Evolutionary conservation across 2,113 vertebrate species (phyloP).

Genomic region (Hystrix brachyura): DNA sequence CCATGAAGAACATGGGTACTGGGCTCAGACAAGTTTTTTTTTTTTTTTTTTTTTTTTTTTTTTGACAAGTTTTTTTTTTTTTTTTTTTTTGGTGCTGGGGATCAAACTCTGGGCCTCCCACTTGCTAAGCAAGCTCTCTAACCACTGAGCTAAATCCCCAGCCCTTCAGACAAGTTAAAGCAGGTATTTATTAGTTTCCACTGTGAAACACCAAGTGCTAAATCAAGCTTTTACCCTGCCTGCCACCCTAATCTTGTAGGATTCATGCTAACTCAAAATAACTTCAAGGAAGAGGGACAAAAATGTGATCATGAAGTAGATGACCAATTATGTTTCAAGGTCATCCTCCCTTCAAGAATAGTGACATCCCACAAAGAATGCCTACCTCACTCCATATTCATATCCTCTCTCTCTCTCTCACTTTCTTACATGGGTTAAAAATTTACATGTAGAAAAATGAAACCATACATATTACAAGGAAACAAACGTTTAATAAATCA

Average conservation of each 20-base stretch:
- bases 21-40: neutral
- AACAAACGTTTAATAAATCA: neutral
- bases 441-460: neutral
- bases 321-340: neutral
- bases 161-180: neutral
- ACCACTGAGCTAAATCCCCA: no score
- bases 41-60: no score
- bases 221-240: neutral
- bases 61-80: neutral
- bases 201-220: neutral
- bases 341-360: neutral
- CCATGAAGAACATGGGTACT: neutral
- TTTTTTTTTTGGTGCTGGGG: no score
- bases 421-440: neutral
- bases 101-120: no score
- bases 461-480: neutral
- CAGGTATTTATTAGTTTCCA: neutral
- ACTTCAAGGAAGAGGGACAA: neutral
- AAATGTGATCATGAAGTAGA: neutral
- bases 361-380: neutral
- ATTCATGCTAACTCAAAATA: neutral
- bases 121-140: no score
- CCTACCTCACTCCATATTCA: neutral
- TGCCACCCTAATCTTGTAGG: neutral
- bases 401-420: neutral